A percentile compares a stretch with the other conserved stretches of the same genome.
phyloP scores from a whole-genome alignment of 2,797 vertebrate species.

The Poecilia gillii region DNA sequence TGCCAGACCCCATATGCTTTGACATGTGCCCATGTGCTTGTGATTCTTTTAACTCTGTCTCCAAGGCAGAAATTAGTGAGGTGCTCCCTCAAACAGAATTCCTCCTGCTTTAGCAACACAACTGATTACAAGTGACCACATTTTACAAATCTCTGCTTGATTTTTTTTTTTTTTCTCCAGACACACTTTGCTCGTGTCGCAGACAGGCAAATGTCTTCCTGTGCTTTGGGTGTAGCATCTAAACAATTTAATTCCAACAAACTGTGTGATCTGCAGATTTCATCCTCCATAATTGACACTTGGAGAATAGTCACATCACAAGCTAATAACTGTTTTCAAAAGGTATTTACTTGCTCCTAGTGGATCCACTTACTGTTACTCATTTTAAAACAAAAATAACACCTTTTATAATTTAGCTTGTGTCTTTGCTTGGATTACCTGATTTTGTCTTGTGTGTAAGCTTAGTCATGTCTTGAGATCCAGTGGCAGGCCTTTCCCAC shows the following conservation, averaged over 20 bases:
- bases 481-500: conserved; percentile 66
- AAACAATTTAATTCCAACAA: conserved; percentile 62
- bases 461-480: conserved; percentile 27
- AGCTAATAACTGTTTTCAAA: background rate
- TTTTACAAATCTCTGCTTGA: conserved; percentile 36
- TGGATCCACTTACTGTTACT: background rate
- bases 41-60: conserved; percentile 49
- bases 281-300: conserved; percentile 31
- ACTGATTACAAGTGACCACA: conserved; percentile 31
- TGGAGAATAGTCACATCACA: conserved; percentile 27
- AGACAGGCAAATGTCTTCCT: conserved; percentile 7
- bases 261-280: conserved; percentile 59
- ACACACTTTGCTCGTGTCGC: conserved; percentile 17
- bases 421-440: conserved; percentile 10
- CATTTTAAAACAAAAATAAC: conserved; percentile 6
- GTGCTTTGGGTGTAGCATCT: conserved; percentile 46
- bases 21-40: conserved; percentile 44
- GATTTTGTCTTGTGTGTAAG: conserved; percentile 35
- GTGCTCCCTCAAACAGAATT: conserved; percentile 25
- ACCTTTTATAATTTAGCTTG: conserved; percentile 9
- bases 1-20: conserved; percentile 53
- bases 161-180: conserved; percentile 39
- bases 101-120: conserved; percentile 22
- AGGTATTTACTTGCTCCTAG: background rate
- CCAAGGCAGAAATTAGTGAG: conserved; percentile 25